Percentiles rank a stretch among this genome's conserved stretches.
Evolutionary conservation across 2,797 vertebrate genomes (phyloP).

Genomic region (Dendrocincla tyrannina): DNA sequence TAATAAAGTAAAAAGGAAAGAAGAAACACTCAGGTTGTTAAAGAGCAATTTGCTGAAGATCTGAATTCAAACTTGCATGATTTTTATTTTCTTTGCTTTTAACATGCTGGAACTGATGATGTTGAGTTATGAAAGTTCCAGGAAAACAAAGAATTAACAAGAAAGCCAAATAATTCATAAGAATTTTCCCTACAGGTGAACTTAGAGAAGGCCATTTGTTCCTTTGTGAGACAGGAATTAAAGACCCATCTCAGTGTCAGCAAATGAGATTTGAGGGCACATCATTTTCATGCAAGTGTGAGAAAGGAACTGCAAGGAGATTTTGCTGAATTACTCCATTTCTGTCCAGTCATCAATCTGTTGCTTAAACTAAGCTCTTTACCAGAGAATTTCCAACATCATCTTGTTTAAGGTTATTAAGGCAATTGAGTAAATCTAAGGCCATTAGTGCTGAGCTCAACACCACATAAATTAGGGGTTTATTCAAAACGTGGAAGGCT

Average conservation of each 20-base stretch:
- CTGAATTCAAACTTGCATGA: not conserved
- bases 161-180: not conserved
- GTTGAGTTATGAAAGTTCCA: not conserved
- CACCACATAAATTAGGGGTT: not conserved
- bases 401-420: not conserved
- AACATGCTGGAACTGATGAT: not conserved
- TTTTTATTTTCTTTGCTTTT: not conserved
- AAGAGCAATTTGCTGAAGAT: not conserved
- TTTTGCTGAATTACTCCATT: not conserved
- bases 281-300: not conserved
- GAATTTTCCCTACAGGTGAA: not conserved
- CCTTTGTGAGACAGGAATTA: not conserved
- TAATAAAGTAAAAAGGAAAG: not conserved
- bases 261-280: not conserved
- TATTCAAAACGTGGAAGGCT: not conserved
- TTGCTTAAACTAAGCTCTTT: not conserved
- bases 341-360: not conserved
- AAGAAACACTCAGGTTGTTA: not conserved
- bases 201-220: not conserved
- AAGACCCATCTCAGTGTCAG: not conserved
- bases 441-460: not conserved
- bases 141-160: not conserved
- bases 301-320: not conserved
- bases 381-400: not conserved
- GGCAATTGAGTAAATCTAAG: not conserved